Conservation (phyloP, 2,888 invertebrate genomes). For the Mimumesa dahlbomi region DNA sequence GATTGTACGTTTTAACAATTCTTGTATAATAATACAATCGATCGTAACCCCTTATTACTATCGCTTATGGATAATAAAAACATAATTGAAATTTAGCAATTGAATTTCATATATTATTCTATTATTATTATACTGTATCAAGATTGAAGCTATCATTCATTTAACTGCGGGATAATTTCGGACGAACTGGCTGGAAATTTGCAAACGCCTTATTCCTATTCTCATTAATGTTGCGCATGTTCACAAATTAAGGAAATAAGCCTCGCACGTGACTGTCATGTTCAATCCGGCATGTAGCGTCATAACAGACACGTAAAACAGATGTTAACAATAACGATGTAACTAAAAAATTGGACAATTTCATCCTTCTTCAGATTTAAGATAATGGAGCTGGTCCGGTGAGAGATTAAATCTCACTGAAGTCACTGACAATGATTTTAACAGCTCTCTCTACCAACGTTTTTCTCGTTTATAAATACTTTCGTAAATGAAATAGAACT, state of each 20-base stretch:
- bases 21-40: too few species aligned
- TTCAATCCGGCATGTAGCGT: conserved; percentile 3
- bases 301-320: not conserved
- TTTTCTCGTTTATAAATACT: too few species aligned
- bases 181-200: not conserved
- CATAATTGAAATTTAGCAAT: too few species aligned
- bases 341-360: conserved; percentile 42
- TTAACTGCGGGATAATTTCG: not conserved
- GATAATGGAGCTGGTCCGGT: conserved; percentile 3
- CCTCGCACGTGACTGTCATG: conserved; percentile 35
- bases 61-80: too few species aligned
- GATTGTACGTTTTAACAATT: too few species aligned
- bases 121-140: too few species aligned
- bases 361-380: conserved; percentile 16
- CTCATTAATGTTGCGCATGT: conserved; percentile 37
- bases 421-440: conserved; percentile 8
- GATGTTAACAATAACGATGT: conserved; percentile 25
- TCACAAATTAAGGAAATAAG: conserved; percentile 49
- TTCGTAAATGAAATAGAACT: too few species aligned
- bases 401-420: conserved; percentile 16
- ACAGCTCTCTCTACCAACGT: too few species aligned
- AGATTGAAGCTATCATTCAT: not conserved
- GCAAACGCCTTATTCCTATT: conserved; percentile 34
- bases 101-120: too few species aligned
- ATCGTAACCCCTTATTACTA: too few species aligned